Evolutionary conservation across 2,113 vertebrate species (phyloP).

Genomic region (Alouatta palliata): DNA sequence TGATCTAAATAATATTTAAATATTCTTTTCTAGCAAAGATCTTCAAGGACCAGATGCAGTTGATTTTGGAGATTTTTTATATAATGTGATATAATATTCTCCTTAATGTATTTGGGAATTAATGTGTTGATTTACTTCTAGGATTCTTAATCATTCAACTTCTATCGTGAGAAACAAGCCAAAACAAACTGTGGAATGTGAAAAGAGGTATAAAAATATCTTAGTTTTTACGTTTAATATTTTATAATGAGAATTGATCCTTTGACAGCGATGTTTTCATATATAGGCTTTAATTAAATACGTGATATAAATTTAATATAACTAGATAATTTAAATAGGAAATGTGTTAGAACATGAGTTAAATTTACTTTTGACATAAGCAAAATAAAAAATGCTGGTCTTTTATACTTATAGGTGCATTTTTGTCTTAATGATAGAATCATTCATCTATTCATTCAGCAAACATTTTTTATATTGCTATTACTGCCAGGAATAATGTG

Average conservation of each 20-base stretch:
- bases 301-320: not conserved
- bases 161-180: constrained; percentile 89
- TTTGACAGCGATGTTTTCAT: not conserved
- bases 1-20: constrained; percentile 39
- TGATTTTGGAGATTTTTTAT: constrained; percentile 7
- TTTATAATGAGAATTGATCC: constrained; percentile 3
- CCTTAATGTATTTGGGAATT: constrained; percentile 48
- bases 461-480: not conserved
- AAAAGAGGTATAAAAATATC: constrained; percentile 88
- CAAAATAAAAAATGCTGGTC: not conserved
- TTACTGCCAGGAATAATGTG: not conserved
- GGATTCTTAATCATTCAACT: constrained; percentile 92
- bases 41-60: constrained; percentile 26
- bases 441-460: constrained; percentile 16
- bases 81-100: not conserved
- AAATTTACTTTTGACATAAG: constrained; percentile 13
- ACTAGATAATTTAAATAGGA: not conserved
- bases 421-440: constrained; percentile 18
- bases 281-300: not conserved
- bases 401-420: not conserved
- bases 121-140: constrained; percentile 76
- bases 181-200: constrained; percentile 87
- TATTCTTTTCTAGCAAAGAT: constrained; percentile 67
- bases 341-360: not conserved
- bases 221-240: constrained; percentile 43